These are phyloP conservation scores for Zophobas atratus DNA, from an alignment of 1,140 invertebrate species.

Conservation along the genomic window DNA sequence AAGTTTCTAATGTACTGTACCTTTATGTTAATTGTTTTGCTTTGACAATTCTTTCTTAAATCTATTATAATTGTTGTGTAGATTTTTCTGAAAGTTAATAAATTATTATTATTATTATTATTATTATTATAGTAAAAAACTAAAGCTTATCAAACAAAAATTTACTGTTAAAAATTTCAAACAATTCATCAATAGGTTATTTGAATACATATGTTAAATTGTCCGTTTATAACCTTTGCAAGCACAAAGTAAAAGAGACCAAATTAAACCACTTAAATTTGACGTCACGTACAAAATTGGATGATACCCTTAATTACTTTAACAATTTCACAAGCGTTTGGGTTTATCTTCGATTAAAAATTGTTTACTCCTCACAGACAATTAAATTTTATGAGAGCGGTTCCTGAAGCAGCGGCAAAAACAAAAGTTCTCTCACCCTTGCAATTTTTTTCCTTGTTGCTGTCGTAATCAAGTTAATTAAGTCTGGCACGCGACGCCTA, in stretches of 20 bases:
- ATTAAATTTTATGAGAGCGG: constrained; percentile 11
- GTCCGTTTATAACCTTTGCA: neutral
- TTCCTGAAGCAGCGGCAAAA: constrained; percentile 6
- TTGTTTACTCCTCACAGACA: constrained; percentile 12
- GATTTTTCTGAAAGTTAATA: no score
- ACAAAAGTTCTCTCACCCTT: constrained; percentile 12
- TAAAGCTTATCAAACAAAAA: no score
- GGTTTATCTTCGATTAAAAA: constrained; percentile 31
- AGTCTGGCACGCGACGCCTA: neutral
- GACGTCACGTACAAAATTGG: constrained; percentile 1
- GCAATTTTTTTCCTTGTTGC: neutral
- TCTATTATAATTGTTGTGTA: no score
- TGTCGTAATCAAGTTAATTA: constrained; percentile 21
- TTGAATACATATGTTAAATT: neutral
- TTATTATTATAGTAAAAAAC: no score
- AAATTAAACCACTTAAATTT: neutral
- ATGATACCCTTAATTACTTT: constrained; percentile 13
- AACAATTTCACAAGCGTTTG: constrained; percentile 7
- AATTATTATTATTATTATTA: no score
- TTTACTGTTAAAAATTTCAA: neutral
- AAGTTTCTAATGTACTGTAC: no score
- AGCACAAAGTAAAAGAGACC: neutral
- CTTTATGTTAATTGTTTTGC: no score
- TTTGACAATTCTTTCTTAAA: no score
- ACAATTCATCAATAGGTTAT: neutral